Percentiles rank a stretch among this genome's conserved stretches.
Conservation (phyloP, 2,113 vertebrate species). For the Pseudorhombus dupliciocellatus region DNA sequence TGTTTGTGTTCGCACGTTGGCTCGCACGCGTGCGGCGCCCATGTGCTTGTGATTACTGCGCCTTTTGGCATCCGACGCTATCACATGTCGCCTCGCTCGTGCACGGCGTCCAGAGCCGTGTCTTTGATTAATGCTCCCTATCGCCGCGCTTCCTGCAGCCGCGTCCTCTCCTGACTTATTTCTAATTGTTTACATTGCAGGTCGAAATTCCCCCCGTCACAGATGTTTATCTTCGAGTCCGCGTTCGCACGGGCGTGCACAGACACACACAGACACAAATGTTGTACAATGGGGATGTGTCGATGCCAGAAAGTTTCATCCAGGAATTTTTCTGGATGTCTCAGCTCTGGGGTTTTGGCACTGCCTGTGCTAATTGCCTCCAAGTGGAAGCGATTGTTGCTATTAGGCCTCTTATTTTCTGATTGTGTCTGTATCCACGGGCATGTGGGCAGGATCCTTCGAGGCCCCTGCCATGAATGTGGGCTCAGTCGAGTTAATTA, state of each 20-base stretch:
- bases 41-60: slow-evolving; percentile 53
- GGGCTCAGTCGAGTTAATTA: slow-evolving; percentile 48
- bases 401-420: slow-evolving; percentile 32
- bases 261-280: slow-evolving; percentile 49
- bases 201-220: slow-evolving; percentile 37
- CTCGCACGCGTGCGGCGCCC: slow-evolving; percentile 35
- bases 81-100: slow-evolving; percentile 34
- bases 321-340: slow-evolving; percentile 61
- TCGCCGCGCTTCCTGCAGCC: slow-evolving; percentile 15
- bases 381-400: slow-evolving; percentile 44
- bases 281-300: slow-evolving; percentile 37
- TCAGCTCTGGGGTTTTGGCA: slow-evolving; percentile 45
- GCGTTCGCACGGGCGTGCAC: slow-evolving; percentile 34
- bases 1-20: slow-evolving; percentile 56
- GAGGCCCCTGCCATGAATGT: slow-evolving; percentile 44
- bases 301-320: slow-evolving; percentile 62
- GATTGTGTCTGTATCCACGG: slow-evolving; percentile 23
- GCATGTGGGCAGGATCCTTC: slow-evolving; percentile 36
- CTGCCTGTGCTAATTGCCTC: slow-evolving; percentile 33
- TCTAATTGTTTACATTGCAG: slow-evolving; percentile 71
- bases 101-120: slow-evolving; percentile 35
- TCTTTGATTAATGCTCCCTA: slow-evolving; percentile 56
- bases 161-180: slow-evolving; percentile 61
- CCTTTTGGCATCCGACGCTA: slow-evolving; percentile 33
- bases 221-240: slow-evolving; percentile 65